Base-by-base conservation (phyloP, 1,140 invertebrate genomes). In the Latrodectus geometricus region DNA sequence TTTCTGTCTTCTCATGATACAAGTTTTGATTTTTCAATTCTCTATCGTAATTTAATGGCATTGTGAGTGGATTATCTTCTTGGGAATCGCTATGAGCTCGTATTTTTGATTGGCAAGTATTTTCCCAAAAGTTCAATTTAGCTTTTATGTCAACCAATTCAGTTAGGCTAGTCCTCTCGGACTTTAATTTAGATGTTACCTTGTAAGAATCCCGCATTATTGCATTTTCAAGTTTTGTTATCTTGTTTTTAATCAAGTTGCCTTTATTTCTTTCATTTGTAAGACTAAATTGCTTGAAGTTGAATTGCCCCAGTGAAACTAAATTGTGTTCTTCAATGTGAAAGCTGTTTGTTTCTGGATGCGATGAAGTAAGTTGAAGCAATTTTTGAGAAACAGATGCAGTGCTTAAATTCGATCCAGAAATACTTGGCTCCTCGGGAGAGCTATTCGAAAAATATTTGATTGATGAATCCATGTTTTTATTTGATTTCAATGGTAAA, bases 81-180 rank as follows among this genome's bases (percentile, higher is more conserved):
- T 61, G 54, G 11, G 11, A 61, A 8, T 17, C 54, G 11, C 54
- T 49, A 4, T 73, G 21, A 35, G 23, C 12, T 49, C 70, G 21
- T 5, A 35, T 35, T 35, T 35, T 35, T 35, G 35, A 35, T 20
- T 70, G 48, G 9, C 52, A 56, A 17, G 54, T 49, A 69, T 49
- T 86, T 86, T 86, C 83, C 83, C 83, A 86, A 68, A 86, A 86
- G 14, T 52, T 56, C 9, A 86, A 49, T 21, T 72, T 86, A 9
- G 12, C 65, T 11, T 68, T 86, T 17, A 86, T 56, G 20, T 74
- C 20, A 17, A 65, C 81, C 69, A 49, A 21, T 48, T 77, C 68
- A 20, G 74, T 50, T 35, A 56, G 12, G 7, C 49, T 48, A 48
- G 5, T 11, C 7, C 17, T 76, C 52, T 15, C 17, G 7, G 1